A percentile compares a stretch with the other conserved stretches of the same genome.
Evolutionary conservation across 2,113 vertebrate genomes (phyloP).

Genomic region (Ursus arctos): DNA sequence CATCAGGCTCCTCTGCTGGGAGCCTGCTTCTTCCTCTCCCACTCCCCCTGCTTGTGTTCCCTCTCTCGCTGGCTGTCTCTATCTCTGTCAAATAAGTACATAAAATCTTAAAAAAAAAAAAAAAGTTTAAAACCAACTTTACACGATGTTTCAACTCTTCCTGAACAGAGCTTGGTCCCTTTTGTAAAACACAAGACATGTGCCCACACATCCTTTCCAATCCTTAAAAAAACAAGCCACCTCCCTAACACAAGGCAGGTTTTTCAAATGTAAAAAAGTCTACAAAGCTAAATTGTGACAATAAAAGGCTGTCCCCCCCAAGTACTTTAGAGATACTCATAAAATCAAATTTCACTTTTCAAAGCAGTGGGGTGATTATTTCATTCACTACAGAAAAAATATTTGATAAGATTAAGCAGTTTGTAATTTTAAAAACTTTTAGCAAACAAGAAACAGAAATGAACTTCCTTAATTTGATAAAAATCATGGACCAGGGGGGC

Average conservation of each 20-base stretch:
- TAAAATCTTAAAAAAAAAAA: neutral
- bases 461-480: neutral
- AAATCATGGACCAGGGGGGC: neutral
- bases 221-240: constrained; percentile 42
- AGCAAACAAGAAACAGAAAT: neutral
- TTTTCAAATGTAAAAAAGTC: constrained; percentile 16
- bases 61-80: too few relatives aligned
- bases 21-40: too few relatives aligned
- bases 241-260: neutral
- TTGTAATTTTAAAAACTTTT: neutral
- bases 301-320: neutral
- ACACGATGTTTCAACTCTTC: neutral
- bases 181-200: neutral
- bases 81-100: too few relatives aligned
- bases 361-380: constrained; percentile 12
- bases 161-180: neutral
- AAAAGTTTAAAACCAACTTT: neutral
- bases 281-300: constrained; percentile 7
- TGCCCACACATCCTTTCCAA: neutral
- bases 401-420: neutral
- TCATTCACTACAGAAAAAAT: neutral
- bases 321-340: neutral
- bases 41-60: too few relatives aligned
- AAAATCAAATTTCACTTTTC: constrained; percentile 52
- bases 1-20: too few relatives aligned